These are phyloP conservation scores for Malacoraja senta DNA, from an alignment of 2,797 vertebrate species.

Conservation along the genomic window DNA sequence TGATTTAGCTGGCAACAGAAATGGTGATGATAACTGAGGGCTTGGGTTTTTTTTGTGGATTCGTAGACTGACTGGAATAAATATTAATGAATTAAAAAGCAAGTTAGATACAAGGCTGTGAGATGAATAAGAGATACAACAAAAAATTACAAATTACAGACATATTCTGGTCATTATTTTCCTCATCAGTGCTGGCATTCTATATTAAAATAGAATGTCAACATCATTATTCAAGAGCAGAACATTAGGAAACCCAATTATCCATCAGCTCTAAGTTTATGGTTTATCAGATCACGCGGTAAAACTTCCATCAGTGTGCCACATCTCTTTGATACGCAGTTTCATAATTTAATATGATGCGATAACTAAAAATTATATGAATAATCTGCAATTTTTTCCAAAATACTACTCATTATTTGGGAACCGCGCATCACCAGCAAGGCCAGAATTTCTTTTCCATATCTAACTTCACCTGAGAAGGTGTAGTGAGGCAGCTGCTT, in stretches of 20 bases:
- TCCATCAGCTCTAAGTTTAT: neutral
- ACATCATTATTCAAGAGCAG: conserved; percentile 29
- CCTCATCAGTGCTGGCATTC: neutral
- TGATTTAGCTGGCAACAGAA: neutral
- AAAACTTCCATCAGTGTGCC: neutral
- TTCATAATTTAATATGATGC: neutral
- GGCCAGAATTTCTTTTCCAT: no score
- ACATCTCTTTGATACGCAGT: neutral
- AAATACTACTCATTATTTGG: no score
- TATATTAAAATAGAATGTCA: neutral
- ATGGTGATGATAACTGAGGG: neutral
- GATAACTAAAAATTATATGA: neutral
- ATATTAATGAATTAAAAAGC: neutral
- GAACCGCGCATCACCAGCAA: no score
- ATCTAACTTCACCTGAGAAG: no score
- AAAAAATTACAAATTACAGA: neutral
- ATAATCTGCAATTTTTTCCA: neutral
- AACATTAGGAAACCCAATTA: conserved; percentile 18
- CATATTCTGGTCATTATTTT: neutral
- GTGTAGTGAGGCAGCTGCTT: no score
- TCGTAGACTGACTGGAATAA: neutral
- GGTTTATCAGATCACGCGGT: neutral
- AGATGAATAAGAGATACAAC: neutral
- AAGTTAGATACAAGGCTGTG: neutral
- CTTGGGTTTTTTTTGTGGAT: neutral